Percentiles rank a stretch among this genome's conserved stretches.
Conservation (phyloP, 2,888 invertebrate species). For the Empis livida region DNA sequence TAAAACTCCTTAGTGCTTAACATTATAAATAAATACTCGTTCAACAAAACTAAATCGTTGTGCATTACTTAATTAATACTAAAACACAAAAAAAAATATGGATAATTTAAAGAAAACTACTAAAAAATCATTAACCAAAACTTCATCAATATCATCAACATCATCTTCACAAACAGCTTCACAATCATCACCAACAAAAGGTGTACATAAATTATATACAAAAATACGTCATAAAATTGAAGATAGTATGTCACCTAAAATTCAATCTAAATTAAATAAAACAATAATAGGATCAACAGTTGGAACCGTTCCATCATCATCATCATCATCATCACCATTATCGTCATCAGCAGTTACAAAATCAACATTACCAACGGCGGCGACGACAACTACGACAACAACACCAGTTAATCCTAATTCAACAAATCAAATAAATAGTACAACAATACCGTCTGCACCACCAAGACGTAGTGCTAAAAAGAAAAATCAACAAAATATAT, state of each 20-base stretch:
- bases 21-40: too few relatives aligned
- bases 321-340: conserved; percentile 7
- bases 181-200: conserved; percentile 12
- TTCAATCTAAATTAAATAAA: conserved; percentile 26
- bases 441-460: too few relatives aligned
- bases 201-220: conserved; percentile 28
- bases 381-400: too few relatives aligned
- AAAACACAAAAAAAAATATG: neutral
- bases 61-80: too few relatives aligned
- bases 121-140: neutral
- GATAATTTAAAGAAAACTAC: neutral
- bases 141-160: conserved; percentile 3
- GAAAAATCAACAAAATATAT: neutral
- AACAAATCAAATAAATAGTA: too few relatives aligned
- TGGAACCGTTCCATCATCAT: conserved; percentile 15
- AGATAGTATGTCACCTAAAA: conserved; percentile 28
- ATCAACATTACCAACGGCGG: neutral
- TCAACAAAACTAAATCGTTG: too few relatives aligned
- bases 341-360: conserved; percentile 2
- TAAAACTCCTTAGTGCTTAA: too few relatives aligned
- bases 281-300: conserved; percentile 22
- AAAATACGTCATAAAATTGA: conserved; percentile 34
- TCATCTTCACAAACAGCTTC: conserved; percentile 1
- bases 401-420: neutral
- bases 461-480: too few relatives aligned